Conservation (phyloP, 2,888 invertebrate species). For the Pantelozetes paolii region DNA sequence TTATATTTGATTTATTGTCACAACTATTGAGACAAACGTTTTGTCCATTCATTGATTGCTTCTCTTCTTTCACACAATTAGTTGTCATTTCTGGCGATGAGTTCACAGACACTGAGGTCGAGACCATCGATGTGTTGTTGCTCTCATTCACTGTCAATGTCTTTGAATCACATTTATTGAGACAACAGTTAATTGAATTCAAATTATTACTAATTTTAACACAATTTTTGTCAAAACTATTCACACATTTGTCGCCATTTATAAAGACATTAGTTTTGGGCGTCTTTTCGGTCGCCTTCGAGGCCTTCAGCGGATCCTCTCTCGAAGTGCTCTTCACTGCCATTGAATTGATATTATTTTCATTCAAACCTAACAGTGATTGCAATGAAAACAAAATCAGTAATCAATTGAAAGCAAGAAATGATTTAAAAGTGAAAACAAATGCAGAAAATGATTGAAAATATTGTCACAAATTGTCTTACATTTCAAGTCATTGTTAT, state of each 20-base stretch:
- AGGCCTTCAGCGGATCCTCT: neutral
- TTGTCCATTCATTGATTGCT: neutral
- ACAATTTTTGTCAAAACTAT: neutral
- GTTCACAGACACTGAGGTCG: neutral
- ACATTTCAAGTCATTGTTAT: neutral
- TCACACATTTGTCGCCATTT: neutral
- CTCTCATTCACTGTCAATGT: neutral
- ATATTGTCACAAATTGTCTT: neutral
- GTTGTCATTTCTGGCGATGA: neutral
- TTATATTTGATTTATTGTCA: constrained; percentile 5
- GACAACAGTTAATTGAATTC: neutral
- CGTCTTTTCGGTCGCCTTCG: neutral
- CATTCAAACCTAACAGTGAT: neutral
- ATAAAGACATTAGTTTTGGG: neutral
- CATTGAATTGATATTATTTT: neutral
- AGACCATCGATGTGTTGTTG: neutral
- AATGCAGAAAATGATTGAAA: neutral
- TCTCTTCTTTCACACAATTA: neutral
- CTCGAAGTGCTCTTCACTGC: neutral
- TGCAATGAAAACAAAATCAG: neutral
- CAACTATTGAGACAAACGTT: neutral
- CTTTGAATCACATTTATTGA: neutral
- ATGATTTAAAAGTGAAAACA: neutral
- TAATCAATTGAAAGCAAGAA: neutral
- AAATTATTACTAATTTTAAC: neutral